Evolutionary conservation across 2,113 vertebrate species (phyloP), one percentile per base, ranked within the genome.

Genomic region (Otocyon megalotis): DNA sequence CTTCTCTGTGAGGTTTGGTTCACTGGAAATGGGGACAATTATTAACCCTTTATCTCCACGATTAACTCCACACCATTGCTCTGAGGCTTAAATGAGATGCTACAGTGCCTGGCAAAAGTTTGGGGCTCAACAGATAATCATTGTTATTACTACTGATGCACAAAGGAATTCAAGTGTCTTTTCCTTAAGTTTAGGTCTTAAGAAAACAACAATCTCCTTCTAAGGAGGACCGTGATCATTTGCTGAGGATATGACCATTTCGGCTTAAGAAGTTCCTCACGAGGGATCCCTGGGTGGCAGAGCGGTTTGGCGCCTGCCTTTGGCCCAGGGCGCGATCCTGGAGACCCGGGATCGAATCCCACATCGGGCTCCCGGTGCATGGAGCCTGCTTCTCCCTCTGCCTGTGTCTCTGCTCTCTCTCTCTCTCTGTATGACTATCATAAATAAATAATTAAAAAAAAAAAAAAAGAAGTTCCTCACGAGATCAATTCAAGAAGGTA

Each of bases 181-280:
- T n/a, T 1, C 8, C 58, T 60, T 30, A 58, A 84, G 35, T 69
- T 53, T 60, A 58, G 71, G n/a, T 53, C 26, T 54, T 56, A 48
- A 92, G 56, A 53, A 92, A 95, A 76, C 35, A 88, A 83, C 16
- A 12, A 56, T 28, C 91, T 86, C 90, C 71, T 69, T 43, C 53
- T 37, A 53, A 72, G 24, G 87, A 96, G 35, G 37, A 65, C 53
- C 67, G 20, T 35, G 74, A 80, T 30, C 10, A 12, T 56, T 13
- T 1, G 16, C 76, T 62, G 30, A 94, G 62, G 80, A 62, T n/a
- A 15, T 0, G 1, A 37, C 19, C 54, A 20, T 30, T 35, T 67
- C 43, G 1, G 80, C 58, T 82, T 32, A 32, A 28, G 20, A 53
- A 54, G 9, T 71, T 81, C 65, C 62, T 37, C n/a, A 80, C 10